Evolutionary conservation across 2,888 invertebrate species (phyloP), one percentile per base, ranked within the genome.

Genomic region (Chrysopilus asiliformis): DNA sequence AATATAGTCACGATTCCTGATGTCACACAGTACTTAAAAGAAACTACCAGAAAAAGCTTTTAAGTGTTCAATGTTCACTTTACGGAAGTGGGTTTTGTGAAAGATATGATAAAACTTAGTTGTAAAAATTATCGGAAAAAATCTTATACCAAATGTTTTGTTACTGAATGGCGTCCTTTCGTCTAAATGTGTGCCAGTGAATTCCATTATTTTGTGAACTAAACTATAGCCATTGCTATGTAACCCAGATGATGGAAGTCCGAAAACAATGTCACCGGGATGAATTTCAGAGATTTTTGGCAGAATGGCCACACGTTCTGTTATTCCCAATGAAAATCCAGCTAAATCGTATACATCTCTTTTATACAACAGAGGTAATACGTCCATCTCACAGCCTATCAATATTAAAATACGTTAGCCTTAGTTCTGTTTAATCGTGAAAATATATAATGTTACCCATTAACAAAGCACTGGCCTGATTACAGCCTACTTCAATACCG

Each of bases 161-260:
- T 71, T 72, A 60, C 85, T 75, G 58, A 90, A 78, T 1, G 82
- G 79, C 3, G 84, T 79, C 37, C 64, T 61, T 51, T 84, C 81
- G 2, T 64, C 58, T 36, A 80, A 80, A 1, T 68, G 66, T 18
- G 81, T 68, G 1, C 78, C 76, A 1, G 72, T 64, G 33, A 76
- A 68, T 53, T 80, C 77, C 58, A 95, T 72, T 22, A 94, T 71
- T 51, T 80, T 84, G 48, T 94, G 74, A 2, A 95, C 85, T 39
- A 97, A 66, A 61, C 93, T 94, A 65, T 87, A 97, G 0, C 97
- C 97, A 60, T 98, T 98, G 57, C 91, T 91, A 60, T 98, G 97
- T 4, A 95, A 71, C 4, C 97, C 98, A 52, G 79, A 83, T 0
- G 97, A 95, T 0, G 87, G 77, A 22, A 98, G 57, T 2, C 86